phyloP scores from a whole-genome alignment of 2,888 invertebrate species.

The Synanthedon tipuliformis region DNA sequence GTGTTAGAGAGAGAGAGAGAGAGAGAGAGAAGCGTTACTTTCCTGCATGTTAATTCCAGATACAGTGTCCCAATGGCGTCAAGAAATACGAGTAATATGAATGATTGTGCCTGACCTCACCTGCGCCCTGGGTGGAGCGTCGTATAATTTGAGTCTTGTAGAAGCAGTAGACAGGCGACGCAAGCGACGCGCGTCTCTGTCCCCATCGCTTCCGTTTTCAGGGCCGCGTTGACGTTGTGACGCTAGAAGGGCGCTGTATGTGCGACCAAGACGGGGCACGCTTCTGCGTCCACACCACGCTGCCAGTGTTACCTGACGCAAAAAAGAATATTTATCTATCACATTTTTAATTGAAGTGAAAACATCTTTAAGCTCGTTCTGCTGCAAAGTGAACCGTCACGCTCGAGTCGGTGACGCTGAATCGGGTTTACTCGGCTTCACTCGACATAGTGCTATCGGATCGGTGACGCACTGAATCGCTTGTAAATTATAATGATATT shows the following conservation, averaged over 20 bases:
- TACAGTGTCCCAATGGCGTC: neutral
- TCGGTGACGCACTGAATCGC: too few species aligned
- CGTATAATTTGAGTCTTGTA: conserved; percentile 36
- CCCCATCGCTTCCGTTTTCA: conserved; percentile 11
- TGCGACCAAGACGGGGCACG: conserved; percentile 20
- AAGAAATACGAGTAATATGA: neutral
- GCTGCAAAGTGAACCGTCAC: too few species aligned
- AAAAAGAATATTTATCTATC: too few species aligned
- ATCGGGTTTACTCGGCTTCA: too few species aligned
- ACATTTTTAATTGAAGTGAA: too few species aligned
- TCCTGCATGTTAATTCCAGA: neutral
- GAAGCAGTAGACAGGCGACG: conserved; percentile 51
- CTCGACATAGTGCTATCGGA: too few species aligned
- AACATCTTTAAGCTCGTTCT: too few species aligned
- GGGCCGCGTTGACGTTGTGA: conserved; percentile 28
- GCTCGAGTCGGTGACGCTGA: too few species aligned
- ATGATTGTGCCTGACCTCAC: conserved; percentile 49
- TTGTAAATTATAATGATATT: too few species aligned
- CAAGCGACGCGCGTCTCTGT: conserved; percentile 24
- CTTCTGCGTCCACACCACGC: conserved; percentile 47
- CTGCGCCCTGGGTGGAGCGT: conserved; percentile 57
- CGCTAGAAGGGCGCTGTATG: conserved; percentile 39
- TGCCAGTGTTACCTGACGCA: conserved; percentile 43
- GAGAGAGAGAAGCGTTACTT: neutral
- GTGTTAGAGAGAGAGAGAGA: neutral